These are phyloP conservation scores for Chionomys nivalis DNA, from an alignment of 2,113 vertebrate genomes.

Conservation along the genomic window DNA sequence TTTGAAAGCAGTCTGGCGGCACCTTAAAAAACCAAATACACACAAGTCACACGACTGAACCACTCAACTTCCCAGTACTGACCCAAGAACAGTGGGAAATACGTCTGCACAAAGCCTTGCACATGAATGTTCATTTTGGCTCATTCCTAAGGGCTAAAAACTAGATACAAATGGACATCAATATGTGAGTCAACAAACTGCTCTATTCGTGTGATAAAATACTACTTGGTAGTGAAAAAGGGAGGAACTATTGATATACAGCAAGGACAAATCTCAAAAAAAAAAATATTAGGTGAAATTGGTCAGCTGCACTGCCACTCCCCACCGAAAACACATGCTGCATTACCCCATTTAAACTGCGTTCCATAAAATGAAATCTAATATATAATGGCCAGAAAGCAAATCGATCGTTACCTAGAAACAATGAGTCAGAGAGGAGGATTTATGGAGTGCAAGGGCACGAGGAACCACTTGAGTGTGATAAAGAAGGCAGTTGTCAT, in stretches of 20 bases:
- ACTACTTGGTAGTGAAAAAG: constrained; percentile 14
- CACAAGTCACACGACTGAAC: neutral
- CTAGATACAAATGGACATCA: neutral
- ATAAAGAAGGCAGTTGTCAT: neutral
- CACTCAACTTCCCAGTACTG: neutral
- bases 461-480: neutral
- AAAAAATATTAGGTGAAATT: neutral
- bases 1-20: neutral
- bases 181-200: neutral
- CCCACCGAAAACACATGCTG: neutral
- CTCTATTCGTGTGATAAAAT: neutral
- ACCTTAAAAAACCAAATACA: constrained; percentile 1
- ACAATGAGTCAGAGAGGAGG: neutral
- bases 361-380: constrained; percentile 43
- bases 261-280: neutral
- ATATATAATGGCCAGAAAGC: constrained; percentile 1
- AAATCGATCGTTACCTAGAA: constrained; percentile 6
- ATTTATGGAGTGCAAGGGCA: neutral
- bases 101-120: neutral
- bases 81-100: constrained; percentile 12
- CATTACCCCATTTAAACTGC: neutral
- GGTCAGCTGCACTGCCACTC: neutral
- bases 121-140: neutral
- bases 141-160: neutral
- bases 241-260: neutral